Percentiles rank a stretch among this genome's conserved stretches.
phyloP scores from a whole-genome alignment of 2,113 vertebrate species.

The Dasyurus viverrinus region DNA sequence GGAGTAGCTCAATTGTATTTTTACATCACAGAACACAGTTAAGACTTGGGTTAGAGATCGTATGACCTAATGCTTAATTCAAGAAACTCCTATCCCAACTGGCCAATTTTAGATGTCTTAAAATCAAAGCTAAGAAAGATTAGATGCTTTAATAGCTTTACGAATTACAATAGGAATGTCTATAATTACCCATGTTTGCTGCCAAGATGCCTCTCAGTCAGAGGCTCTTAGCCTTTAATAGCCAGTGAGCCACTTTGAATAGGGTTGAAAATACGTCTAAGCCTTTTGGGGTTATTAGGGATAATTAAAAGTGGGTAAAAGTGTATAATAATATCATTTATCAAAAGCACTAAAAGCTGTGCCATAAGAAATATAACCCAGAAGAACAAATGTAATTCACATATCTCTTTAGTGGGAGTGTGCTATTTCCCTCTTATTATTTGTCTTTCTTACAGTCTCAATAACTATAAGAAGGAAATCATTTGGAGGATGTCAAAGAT shows the following conservation, averaged over 20 bases:
- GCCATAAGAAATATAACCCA: constrained; percentile 57
- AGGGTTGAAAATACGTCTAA: constrained; percentile 72
- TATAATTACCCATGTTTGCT: constrained; percentile 73
- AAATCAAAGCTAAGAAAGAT: constrained; percentile 75
- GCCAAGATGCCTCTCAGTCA: constrained; percentile 75
- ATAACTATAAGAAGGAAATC: not conserved
- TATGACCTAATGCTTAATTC: constrained; percentile 66
- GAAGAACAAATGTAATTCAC: constrained; percentile 58
- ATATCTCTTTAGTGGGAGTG: constrained; percentile 24
- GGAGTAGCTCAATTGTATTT: constrained; percentile 45
- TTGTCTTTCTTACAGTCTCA: not conserved
- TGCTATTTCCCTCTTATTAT: not conserved
- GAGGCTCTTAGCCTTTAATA: constrained; percentile 75
- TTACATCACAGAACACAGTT: constrained; percentile 57
- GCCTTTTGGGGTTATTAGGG: constrained; percentile 70
- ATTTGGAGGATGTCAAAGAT: not conserved
- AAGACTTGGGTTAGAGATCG: constrained; percentile 60
- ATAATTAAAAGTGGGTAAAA: constrained; percentile 79
- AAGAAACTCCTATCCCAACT: constrained; percentile 58
- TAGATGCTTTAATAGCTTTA: constrained; percentile 76
- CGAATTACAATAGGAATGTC: constrained; percentile 70
- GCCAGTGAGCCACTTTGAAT: constrained; percentile 66
- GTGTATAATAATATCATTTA: constrained; percentile 75
- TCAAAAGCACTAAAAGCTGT: constrained; percentile 71
- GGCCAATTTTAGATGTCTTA: constrained; percentile 65